Evolutionary conservation across 2,888 invertebrate species (phyloP), one percentile per base, ranked within the genome.

Genomic region (Marasmarcha lunaedactyla): DNA sequence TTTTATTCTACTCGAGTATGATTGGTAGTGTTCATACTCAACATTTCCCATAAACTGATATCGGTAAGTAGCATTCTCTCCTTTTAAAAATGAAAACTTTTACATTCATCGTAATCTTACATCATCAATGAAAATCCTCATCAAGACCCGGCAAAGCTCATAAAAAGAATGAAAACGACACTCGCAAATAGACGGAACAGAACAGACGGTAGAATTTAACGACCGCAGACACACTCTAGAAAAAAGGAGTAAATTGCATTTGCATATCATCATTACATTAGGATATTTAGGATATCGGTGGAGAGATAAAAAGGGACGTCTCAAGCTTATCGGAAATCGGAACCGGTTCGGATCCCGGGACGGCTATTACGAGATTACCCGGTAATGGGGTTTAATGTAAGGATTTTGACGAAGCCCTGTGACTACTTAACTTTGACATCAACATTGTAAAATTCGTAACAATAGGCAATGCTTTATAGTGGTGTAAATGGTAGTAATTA

Each of bases 331-430:
- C 52, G 49, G 43, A 45, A 50, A 58, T 58, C 52, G 49, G 43
- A 45, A 50, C 40, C 47, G 42, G 46, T 50, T 44, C 48, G 46
- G 42, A 45, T 42, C 39, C 42, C 46, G 45, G 44, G 9, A 44
- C 51, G 45, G 46, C 54, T 50, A 54, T 61, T 57, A 59, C 52
- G 50, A 49, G 59, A 59, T 59, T 58, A 57, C 54, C 42, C 48
- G 48, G 49, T 48, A 55, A 50, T 53, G 44, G 53, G 47, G 50
- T 52, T 51, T 49, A 54, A 54, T 54, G 49, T 47, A 38, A 38
- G 40, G 38, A 42, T 48, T 39, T 41, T 44, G 42, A 42, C 43
- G 38, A 43, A 39, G 34, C 39, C 43, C 36, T 41, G 46, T 47
- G 44, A 46, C 47, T 42, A 45, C 33, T 43, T 26, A 26, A 33